Conservation (phyloP, 2,888 invertebrate species). For the Xanthorhoe spadicearia region DNA sequence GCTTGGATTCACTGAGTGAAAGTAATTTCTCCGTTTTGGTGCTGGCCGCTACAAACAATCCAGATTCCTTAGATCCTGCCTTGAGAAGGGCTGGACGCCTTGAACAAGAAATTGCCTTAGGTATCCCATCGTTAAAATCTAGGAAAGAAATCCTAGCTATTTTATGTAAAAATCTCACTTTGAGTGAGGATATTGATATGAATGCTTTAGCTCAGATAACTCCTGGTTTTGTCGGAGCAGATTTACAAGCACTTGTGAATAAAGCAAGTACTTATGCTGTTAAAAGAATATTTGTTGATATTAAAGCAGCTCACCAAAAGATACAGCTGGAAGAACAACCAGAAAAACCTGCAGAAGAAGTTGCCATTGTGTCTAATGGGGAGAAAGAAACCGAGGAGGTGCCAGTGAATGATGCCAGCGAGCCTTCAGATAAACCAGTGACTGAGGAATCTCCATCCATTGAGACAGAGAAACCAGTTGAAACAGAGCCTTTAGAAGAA, state of each 20-base stretch:
- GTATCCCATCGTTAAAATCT: conserved; percentile 95
- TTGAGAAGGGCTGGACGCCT: conserved; percentile 96
- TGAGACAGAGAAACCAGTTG: conserved; percentile 48
- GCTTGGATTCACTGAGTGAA: conserved; percentile 91
- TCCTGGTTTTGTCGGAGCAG: conserved; percentile 98
- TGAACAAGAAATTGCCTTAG: conserved; percentile 96
- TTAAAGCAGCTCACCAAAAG: conserved; percentile 53
- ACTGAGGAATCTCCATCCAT: conserved; percentile 28
- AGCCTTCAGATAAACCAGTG: conserved; percentile 49
- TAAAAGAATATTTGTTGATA: conserved; percentile 83
- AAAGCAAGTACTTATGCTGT: conserved; percentile 96
- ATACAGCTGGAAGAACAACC: conserved; percentile 31
- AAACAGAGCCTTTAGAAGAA: conserved; percentile 43
- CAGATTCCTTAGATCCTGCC: conserved; percentile 96
- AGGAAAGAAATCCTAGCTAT: conserved; percentile 91
- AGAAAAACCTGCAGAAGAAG: conserved; percentile 49
- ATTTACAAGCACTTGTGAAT: conserved; percentile 93
- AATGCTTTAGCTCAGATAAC: conserved; percentile 91
- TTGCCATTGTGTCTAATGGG: conserved; percentile 68
- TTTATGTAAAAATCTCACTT: conserved; percentile 88
- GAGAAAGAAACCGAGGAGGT: conserved; percentile 52
- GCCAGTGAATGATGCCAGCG: conserved; percentile 43
- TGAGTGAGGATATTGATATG: conserved; percentile 89
- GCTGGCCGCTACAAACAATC: conserved; percentile 97
- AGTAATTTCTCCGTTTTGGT: conserved; percentile 89